Evolutionary conservation across 2,113 vertebrate genomes (phyloP).

Genomic region (Columbina picui): DNA sequence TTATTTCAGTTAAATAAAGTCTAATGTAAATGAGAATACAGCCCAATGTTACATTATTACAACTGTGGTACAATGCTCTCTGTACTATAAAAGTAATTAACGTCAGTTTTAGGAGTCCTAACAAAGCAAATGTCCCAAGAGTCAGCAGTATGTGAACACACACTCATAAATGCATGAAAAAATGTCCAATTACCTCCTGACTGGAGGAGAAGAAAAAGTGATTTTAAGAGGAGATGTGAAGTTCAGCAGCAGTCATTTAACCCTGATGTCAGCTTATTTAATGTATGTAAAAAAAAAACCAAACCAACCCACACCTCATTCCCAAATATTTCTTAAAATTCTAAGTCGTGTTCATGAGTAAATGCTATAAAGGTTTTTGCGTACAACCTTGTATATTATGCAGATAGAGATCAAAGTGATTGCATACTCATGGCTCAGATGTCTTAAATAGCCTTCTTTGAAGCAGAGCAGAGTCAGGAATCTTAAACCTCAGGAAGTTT

Average conservation of each 20-base stretch:
- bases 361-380: not conserved
- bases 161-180: not conserved
- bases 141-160: not conserved
- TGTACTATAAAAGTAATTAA: not conserved
- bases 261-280: not conserved
- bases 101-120: not conserved
- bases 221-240: not conserved
- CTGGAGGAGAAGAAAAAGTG: not conserved
- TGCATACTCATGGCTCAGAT: not conserved
- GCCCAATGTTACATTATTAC: not conserved
- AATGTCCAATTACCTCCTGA: not conserved
- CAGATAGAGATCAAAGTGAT: not conserved
- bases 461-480: not conserved
- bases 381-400: slow-evolving; percentile 3
- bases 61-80: not conserved
- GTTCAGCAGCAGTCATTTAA: not conserved
- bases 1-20: not conserved
- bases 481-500: not conserved
- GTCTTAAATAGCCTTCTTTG: not conserved
- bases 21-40: not conserved
- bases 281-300: not conserved
- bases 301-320: not conserved
- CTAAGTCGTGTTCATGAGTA: not conserved
- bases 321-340: not conserved
- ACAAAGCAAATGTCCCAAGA: not conserved